Conservation (phyloP, 2,797 vertebrate species). For the Notolabrus celidotus region DNA sequence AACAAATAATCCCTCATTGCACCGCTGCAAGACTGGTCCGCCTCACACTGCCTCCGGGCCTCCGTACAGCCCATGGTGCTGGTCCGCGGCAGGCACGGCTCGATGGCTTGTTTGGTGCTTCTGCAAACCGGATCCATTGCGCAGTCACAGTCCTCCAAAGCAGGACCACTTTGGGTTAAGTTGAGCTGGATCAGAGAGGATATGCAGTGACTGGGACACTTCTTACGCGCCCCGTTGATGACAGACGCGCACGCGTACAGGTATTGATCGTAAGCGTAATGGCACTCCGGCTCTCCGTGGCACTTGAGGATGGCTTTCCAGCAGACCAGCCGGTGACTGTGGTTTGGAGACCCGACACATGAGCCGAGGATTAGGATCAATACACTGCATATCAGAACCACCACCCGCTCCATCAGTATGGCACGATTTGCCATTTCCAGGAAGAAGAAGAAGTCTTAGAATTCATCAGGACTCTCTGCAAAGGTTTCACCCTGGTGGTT, state of each 20-base stretch:
- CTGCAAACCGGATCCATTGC: constrained; percentile 88
- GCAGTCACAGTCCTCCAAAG: constrained; percentile 95
- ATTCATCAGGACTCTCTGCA: constrained; percentile 79
- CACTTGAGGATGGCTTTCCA: constrained; percentile 95
- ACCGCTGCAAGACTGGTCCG: constrained; percentile 87
- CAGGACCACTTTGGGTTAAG: constrained; percentile 90
- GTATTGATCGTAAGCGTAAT: constrained; percentile 94
- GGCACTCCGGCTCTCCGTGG: constrained; percentile 91
- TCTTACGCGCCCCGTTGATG: constrained; percentile 77
- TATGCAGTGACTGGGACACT: constrained; percentile 96
- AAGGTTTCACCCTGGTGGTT: not conserved
- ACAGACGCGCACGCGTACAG: constrained; percentile 90
- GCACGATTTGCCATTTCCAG: constrained; percentile 79
- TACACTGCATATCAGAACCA: constrained; percentile 76
- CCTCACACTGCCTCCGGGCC: constrained; percentile 91
- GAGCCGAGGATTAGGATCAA: constrained; percentile 79
- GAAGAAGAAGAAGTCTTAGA: constrained; percentile 64
- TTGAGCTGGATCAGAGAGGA: constrained; percentile 95
- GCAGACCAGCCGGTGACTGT: constrained; percentile 85
- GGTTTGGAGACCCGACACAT: constrained; percentile 75
- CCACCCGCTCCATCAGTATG: constrained; percentile 68
- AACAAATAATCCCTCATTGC: constrained; percentile 90
- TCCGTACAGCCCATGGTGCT: constrained; percentile 93
- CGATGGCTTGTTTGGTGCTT: constrained; percentile 91
- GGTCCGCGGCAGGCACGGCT: constrained; percentile 93